Conservation (phyloP, 2,113 vertebrate species). For the Festucalex cinctus region DNA sequence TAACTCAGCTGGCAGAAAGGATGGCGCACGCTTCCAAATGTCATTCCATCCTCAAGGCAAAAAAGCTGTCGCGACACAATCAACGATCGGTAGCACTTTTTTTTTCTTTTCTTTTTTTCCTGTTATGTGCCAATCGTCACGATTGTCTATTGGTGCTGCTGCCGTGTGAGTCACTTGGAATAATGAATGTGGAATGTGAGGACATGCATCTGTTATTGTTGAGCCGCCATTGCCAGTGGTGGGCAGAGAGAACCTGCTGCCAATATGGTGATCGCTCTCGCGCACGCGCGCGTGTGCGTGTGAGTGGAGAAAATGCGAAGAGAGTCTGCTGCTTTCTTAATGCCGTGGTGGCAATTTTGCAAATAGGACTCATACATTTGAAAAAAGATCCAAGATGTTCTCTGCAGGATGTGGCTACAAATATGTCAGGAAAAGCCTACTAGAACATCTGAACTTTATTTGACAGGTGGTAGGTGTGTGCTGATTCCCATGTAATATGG, state of each 20-base stretch:
- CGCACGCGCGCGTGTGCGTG: slow-evolving; percentile 40
- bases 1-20: slow-evolving; percentile 29
- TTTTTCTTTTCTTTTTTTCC: neutral
- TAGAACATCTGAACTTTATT: too few species aligned
- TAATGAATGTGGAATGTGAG: slow-evolving; percentile 55
- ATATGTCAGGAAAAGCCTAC: too few species aligned
- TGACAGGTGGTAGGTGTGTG: too few species aligned
- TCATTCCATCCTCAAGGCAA: slow-evolving; percentile 30
- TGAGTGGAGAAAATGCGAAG: slow-evolving; percentile 16
- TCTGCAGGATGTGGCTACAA: too few species aligned
- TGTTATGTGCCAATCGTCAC: slow-evolving; percentile 31
- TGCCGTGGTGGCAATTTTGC: slow-evolving; percentile 12
- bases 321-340: slow-evolving; percentile 23
- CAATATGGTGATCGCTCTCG: slow-evolving; percentile 24
- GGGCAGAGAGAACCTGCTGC: slow-evolving; percentile 33
- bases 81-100: slow-evolving; percentile 5
- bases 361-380: too few species aligned
- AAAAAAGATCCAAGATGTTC: too few species aligned
- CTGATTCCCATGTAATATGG: too few species aligned
- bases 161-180: slow-evolving; percentile 39
- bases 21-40: slow-evolving; percentile 34
- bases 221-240: slow-evolving; percentile 47
- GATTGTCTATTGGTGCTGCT: slow-evolving; percentile 28
- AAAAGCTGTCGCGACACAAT: slow-evolving; percentile 29
- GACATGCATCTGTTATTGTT: slow-evolving; percentile 62